Base-by-base conservation (phyloP, 2,888 invertebrate genomes). In the Eledone cirrhosa region DNA sequence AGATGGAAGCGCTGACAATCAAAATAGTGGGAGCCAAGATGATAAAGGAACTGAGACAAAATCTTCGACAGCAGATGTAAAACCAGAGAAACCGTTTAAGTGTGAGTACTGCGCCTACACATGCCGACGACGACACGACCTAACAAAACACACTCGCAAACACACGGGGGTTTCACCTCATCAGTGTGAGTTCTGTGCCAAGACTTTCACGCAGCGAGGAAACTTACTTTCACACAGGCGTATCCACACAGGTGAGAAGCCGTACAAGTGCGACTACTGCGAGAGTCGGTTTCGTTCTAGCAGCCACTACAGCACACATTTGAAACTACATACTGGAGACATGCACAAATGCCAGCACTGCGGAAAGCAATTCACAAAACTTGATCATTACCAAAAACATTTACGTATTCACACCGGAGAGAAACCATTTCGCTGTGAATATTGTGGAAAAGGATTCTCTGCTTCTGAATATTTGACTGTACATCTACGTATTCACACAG, bases 171-270 rank as follows among this genome's bases (percentile, higher is more conserved):
- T 75, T 3, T 79, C 80, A 48, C 78, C 81, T 2, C 78, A 74
- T 16, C 77, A 80, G 8, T 81, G 81, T 48, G 81, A 81, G 24
- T 74, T 78, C 31, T 81, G 81, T 76, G 81, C 79, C n/a, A 81
- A 81, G 48, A 80, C 80, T 7, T 81, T 81, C 59, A 77, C 81
- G n/a, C 48, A 80, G 24, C 72, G 67, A 33, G 79, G 77, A 74
- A 29, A 72, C 31, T 59, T 81, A 7, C 27, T 75, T 4, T 80
- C 80, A 16, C 81, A 81, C 72, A 78, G 78, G 48, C 76, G 78
- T 16, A 48, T 80, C n/a, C 81, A 81, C 47, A 76, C 53, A 0
- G 76, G 69, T 2, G 65, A 69, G 5, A 80, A 78, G 0, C 41
- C 75, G 14, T 80, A 79, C 47, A 48, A 80, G 33, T 81, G 81